Base-by-base conservation (phyloP, 2,888 invertebrate genomes). In the Calameuta filiformis region DNA sequence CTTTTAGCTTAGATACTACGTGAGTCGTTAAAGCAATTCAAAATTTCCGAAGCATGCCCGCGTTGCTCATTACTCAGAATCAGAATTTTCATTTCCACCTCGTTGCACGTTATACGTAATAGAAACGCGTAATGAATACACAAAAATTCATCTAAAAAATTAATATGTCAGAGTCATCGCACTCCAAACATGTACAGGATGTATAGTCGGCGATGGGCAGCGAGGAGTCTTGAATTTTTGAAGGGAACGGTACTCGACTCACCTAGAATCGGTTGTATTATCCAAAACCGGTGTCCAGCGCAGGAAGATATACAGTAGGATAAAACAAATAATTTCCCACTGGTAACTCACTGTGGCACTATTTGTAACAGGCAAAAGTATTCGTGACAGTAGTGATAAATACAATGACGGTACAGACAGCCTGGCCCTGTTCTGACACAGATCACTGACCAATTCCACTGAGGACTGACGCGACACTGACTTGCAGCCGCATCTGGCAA, bases 401-500 rank as follows among this genome's bases (percentile, higher is more conserved):
- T 71, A 34, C 31, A 71, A 71, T 71, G 71, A 71, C 71, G 33
- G 71, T 31, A 71, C 71, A 34, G 71, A 71, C 33, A 71, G 71
- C 34, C 71, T 71, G 71, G 71, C 12, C 81, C 84, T 83, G 87
- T 81, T 89, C 87, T 85, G 84, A 83, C 85, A 85, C 86, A 87
- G 89, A 89, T 85, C 89, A 89, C 89, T 88, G 89, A 89, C 88
- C 89, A 84, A 85, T 84, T 87, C 83, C 86, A 83, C 86, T 82
- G 85, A 87, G 83, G 86, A 89, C 90, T 86, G 89, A 88, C 89
- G 89, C 90, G 90, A 85, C 87, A 90, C 89, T 90, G 87, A 85
- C 83, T 85, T 81, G 82, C 79, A 81, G 78, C 81, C 83, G 85
- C 74, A 35, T 34, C 74, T 34, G 30, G 74, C 23, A 34, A 35